Base-by-base conservation (phyloP, 2,797 vertebrate genomes). In the Characodon lateralis region DNA sequence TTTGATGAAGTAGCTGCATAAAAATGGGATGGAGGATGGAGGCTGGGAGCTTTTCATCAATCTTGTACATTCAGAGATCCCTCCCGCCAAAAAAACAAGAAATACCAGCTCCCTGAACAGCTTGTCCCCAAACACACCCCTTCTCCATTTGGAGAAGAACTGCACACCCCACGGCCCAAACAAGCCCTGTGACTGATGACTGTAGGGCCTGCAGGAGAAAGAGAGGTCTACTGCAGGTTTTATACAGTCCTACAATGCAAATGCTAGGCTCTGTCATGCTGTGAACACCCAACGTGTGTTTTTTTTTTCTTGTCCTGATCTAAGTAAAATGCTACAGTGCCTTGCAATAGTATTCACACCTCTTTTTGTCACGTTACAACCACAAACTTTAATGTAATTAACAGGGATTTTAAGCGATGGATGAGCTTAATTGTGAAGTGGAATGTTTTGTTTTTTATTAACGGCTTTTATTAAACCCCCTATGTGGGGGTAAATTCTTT, bases 1-100 rank as follows among this genome's bases (percentile, higher is more conserved):
- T 89, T 83, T 91, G 90, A 92, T 89, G 78, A 84, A 92, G 85
- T 78, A 85, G 88, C 90, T 51, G 86, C 79, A 79, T 83, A 84
- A 81, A 86, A 80, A 58, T 12, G 31, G 63, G 77, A 70, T 6
- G 63, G 81, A 70, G 58, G 55, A 74, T 65, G 41, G 48, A 68
- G 77, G 75, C 3, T 0, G 53, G 46, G 70, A 73, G 74, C 77
- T 51, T 8, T 50, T 80, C 80, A 90, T 92, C 86, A 84, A 89
- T 92, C 86, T 84, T 83, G 61, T 66, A 63, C 78, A 70, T 77
- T 83, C 71, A 85, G 78, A 85, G 81, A 88, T 78, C 84, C 74
- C 81, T 78, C 10, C 2, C 55, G 5, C 22, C 22, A 8, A 56
- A 56, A 56, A 56, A 56, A 24, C 55, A 56, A 59, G 80, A 87